A percentile compares a stretch with the other conserved stretches of the same genome.
Evolutionary conservation across 2,797 vertebrate genomes (phyloP).

Genomic region (Macroramphosus scolopax): DNA sequence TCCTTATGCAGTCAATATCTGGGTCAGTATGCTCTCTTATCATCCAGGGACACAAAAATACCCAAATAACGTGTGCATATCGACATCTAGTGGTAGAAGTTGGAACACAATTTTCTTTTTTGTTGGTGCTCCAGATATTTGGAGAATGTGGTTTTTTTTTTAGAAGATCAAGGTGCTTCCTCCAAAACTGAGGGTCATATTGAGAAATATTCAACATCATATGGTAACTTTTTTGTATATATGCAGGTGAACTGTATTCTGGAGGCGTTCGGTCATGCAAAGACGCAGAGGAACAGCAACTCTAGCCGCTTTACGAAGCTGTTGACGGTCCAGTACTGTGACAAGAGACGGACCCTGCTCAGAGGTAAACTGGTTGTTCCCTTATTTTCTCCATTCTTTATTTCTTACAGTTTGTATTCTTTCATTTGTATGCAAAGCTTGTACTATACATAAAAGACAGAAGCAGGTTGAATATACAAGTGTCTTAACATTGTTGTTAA

Average conservation of each 20-base stretch:
- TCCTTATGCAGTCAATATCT: conserved; percentile 59
- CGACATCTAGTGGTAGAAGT: conserved; percentile 66
- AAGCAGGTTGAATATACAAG: too few relatives aligned
- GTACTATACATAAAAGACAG: too few relatives aligned
- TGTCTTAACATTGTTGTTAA: not conserved
- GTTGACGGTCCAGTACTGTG: conserved; percentile 88
- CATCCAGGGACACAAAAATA: conserved; percentile 29
- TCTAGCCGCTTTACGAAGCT: conserved; percentile 93
- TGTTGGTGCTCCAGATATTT: too few relatives aligned
- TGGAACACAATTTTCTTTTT: not conserved
- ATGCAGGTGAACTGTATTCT: conserved; percentile 85
- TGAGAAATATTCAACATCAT: not conserved
- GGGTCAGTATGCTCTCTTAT: conserved; percentile 62
- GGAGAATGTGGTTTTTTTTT: not conserved
- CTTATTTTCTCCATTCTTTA: not conserved
- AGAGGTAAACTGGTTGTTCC: conserved; percentile 76
- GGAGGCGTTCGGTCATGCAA: conserved; percentile 93
- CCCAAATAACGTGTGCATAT: conserved; percentile 16
- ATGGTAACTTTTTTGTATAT: conserved; percentile 11
- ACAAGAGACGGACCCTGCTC: conserved; percentile 77
- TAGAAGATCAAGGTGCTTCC: too few relatives aligned
- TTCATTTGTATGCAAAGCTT: too few relatives aligned
- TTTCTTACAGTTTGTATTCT: not conserved
- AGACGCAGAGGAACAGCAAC: conserved; percentile 82
- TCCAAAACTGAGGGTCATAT: too few relatives aligned